phyloP scores from a whole-genome alignment of 2,888 invertebrate genomes.

The Drosophila pseudotalamancana region DNA sequence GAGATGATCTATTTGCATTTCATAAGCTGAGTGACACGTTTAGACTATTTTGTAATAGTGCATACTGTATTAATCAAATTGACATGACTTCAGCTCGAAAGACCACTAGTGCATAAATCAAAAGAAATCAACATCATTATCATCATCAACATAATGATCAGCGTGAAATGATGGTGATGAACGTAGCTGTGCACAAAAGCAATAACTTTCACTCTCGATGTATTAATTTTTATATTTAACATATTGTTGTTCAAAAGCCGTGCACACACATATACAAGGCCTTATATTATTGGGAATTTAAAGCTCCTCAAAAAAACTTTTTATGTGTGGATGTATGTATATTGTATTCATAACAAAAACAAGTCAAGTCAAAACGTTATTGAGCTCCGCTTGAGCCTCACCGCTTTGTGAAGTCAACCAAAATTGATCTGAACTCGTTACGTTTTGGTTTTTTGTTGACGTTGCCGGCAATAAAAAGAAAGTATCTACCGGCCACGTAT shows the following conservation, averaged over 20 bases:
- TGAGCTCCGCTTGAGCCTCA: conserved; percentile 54
- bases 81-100: conserved; percentile 60
- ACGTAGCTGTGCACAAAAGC: conserved; percentile 58
- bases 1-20: conserved; percentile 42
- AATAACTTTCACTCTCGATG: conserved; percentile 82
- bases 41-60: conserved; percentile 70
- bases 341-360: conserved; percentile 51
- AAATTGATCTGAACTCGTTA: conserved; percentile 80
- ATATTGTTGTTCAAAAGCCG: conserved; percentile 69
- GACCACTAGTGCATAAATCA: conserved; percentile 40
- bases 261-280: conserved; percentile 17
- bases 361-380: conserved; percentile 64
- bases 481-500: conserved; percentile 62
- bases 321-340: background rate
- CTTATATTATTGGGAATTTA: conserved; percentile 54
- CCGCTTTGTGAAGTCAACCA: conserved; percentile 70
- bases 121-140: conserved; percentile 66
- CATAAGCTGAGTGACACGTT: conserved; percentile 56
- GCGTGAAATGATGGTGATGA: conserved; percentile 54
- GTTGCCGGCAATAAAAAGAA: conserved; percentile 77
- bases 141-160: conserved; percentile 6
- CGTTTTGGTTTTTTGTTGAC: conserved; percentile 55
- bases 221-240: conserved; percentile 82
- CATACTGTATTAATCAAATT: conserved; percentile 71
- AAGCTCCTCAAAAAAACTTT: conserved; percentile 45